These are phyloP conservation scores for Cettia cetti DNA, from an alignment of 2,113 vertebrate species.

Conservation along the genomic window DNA sequence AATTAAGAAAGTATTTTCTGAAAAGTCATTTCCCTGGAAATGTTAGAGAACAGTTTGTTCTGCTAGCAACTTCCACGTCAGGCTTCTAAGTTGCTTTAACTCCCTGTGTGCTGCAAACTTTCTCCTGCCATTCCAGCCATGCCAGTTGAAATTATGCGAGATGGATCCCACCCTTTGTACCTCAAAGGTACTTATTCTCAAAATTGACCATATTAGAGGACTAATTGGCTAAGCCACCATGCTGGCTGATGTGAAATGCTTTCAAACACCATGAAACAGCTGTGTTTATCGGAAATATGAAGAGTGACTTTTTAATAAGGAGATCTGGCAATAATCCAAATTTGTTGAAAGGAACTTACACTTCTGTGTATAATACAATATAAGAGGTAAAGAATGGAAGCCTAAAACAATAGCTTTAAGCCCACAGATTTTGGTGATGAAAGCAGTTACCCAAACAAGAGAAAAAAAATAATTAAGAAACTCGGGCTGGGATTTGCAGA, in stretches of 20 bases:
- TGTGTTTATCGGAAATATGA: slow-evolving; percentile 68
- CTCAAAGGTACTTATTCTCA: slow-evolving; percentile 55
- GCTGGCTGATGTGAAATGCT: slow-evolving; percentile 64
- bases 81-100: slow-evolving; percentile 35
- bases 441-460: slow-evolving; percentile 36
- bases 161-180: slow-evolving; percentile 33
- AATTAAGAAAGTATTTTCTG: slow-evolving; percentile 61
- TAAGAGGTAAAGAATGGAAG: slow-evolving; percentile 62
- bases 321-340: slow-evolving; percentile 66
- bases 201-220: slow-evolving; percentile 53
- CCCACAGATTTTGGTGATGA: slow-evolving; percentile 4
- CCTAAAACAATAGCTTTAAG: slow-evolving; percentile 60
- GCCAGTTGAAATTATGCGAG: slow-evolving; percentile 51
- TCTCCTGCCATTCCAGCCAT: slow-evolving; percentile 1
- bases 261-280: slow-evolving; percentile 66
- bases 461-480: slow-evolving; percentile 52
- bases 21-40: slow-evolving; percentile 63
- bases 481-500: slow-evolving; percentile 30
- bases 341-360: slow-evolving; percentile 66
- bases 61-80: slow-evolving; percentile 24
- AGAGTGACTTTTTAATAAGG: slow-evolving; percentile 73
- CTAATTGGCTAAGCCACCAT: slow-evolving; percentile 61
- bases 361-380: slow-evolving; percentile 51
- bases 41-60: slow-evolving; percentile 62
- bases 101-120: slow-evolving; percentile 15